phyloP scores from a whole-genome alignment of 2,113 vertebrate genomes.

The Ammospiza nelsoni region DNA sequence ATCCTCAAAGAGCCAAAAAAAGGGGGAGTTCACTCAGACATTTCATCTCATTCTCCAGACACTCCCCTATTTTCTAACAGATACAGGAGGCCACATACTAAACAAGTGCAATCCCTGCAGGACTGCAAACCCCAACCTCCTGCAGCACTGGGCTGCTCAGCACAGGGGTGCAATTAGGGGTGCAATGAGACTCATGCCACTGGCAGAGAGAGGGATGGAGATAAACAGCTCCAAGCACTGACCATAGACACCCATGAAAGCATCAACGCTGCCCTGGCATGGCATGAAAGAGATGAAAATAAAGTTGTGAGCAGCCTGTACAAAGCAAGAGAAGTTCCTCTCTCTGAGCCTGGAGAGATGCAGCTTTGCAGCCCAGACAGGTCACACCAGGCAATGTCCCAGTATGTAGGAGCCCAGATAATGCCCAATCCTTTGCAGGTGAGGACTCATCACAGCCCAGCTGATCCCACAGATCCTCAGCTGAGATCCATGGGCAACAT shows the following conservation, averaged over 20 bases:
- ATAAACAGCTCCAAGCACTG: neutral
- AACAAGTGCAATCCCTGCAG: neutral
- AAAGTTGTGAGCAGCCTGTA: neutral
- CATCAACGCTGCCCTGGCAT: rapidly evolving
- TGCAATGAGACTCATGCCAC: neutral
- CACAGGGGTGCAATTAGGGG: neutral
- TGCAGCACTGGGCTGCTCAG: neutral
- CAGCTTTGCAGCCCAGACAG: neutral
- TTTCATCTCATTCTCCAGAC: neutral
- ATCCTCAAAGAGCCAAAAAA: neutral
- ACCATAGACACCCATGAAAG: neutral
- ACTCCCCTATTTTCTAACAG: neutral
- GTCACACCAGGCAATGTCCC: neutral
- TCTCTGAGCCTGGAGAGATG: neutral
- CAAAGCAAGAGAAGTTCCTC: neutral
- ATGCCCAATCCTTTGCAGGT: rapidly evolving
- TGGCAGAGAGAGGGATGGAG: neutral
- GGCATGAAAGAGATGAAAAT: neutral
- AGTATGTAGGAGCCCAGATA: rapidly evolving
- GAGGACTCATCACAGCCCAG: neutral
- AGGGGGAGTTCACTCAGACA: neutral
- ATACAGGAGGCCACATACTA: neutral
- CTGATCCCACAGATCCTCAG: neutral
- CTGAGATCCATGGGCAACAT: rapidly evolving
- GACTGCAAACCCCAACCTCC: neutral